Percentiles rank a stretch among this genome's conserved stretches.
These are phyloP conservation scores for Poeciliopsis presidionis DNA, from an alignment of 2,797 vertebrate genomes.

Conservation along the genomic window DNA sequence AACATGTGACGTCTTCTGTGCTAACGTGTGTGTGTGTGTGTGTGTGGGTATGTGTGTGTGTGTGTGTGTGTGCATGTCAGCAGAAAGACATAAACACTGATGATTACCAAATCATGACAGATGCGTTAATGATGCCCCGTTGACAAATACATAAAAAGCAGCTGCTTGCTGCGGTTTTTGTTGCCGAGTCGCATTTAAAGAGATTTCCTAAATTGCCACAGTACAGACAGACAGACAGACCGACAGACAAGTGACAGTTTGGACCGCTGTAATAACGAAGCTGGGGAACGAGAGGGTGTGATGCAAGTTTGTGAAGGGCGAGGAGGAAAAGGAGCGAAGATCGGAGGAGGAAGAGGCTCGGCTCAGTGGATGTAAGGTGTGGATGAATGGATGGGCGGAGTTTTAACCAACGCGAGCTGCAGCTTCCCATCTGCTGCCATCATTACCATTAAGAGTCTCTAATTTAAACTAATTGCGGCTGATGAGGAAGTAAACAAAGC, in stretches of 20 bases:
- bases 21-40: constrained; percentile 6
- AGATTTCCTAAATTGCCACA: constrained; percentile 44
- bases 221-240: constrained; percentile 28
- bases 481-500: constrained; percentile 65
- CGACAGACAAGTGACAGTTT: constrained; percentile 13
- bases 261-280: constrained; percentile 26
- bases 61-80: constrained; percentile 35
- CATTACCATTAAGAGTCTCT: constrained; percentile 72
- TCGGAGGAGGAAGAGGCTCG: constrained; percentile 24
- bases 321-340: constrained; percentile 26
- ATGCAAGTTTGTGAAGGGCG: constrained; percentile 17
- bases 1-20: constrained; percentile 11
- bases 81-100: constrained; percentile 61
- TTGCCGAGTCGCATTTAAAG: constrained; percentile 33
- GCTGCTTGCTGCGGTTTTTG: constrained; percentile 36
- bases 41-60: background rate
- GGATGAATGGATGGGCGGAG: constrained; percentile 48
- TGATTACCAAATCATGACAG: constrained; percentile 71
- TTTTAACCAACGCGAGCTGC: constrained; percentile 42
- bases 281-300: background rate
- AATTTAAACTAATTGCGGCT: constrained; percentile 71
- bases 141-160: constrained; percentile 70
- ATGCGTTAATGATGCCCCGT: constrained; percentile 67
- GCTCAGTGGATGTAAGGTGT: constrained; percentile 23
- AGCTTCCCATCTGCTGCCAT: constrained; percentile 71